Evolutionary conservation across 2,113 vertebrate species (phyloP).

Genomic region (Pitta sordida): DNA sequence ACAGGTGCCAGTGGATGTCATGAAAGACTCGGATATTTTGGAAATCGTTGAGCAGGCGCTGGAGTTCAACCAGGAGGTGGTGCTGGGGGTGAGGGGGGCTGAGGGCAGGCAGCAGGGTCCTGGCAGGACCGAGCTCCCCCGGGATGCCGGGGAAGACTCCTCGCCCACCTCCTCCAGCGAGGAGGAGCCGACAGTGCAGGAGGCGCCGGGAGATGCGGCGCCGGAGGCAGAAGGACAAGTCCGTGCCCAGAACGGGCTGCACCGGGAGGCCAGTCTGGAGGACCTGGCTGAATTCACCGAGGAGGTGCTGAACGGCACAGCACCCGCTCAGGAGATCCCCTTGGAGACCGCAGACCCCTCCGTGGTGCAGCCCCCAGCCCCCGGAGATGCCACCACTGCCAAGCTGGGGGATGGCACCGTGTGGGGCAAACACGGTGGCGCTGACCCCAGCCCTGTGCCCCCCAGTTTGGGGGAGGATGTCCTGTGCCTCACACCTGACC

Average conservation of each 20-base stretch:
- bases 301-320: neutral
- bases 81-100: neutral
- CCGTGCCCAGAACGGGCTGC: neutral
- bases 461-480: neutral
- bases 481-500: neutral
- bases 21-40: slow-evolving; percentile 17
- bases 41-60: slow-evolving; percentile 56
- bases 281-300: neutral
- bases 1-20: rapidly evolving
- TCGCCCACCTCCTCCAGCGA: rapidly evolving
- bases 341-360: rapidly evolving
- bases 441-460: rapidly evolving
- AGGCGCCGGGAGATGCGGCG: rapidly evolving
- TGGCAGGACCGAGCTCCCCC: neutral
- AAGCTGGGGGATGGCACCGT: neutral
- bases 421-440: neutral
- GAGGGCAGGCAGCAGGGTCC: neutral
- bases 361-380: rapidly evolving
- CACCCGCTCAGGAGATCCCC: rapidly evolving
- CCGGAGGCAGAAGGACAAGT: rapidly evolving
- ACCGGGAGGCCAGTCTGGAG: neutral
- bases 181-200: neutral
- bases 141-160: rapidly evolving
- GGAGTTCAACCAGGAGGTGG: slow-evolving; percentile 60
- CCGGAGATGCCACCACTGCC: rapidly evolving